A percentile compares a stretch with the other conserved stretches of the same genome.
Conservation (phyloP, 2,797 vertebrate species). For the Otolemur crassicaudatus region DNA sequence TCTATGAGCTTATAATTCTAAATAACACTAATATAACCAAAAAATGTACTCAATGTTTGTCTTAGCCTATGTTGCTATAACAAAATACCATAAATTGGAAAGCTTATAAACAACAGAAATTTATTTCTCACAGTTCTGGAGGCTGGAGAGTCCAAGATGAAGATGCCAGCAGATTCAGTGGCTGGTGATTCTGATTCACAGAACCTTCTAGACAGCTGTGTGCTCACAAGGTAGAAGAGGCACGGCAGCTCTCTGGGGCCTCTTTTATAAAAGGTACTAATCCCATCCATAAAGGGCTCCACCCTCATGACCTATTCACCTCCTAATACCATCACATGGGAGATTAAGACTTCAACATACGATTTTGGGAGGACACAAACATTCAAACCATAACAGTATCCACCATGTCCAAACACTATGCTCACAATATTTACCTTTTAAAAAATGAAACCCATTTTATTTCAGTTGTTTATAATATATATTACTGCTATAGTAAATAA, state of each 20-base stretch:
- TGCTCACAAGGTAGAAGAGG: background rate
- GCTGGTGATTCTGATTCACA: background rate
- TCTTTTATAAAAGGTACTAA: background rate
- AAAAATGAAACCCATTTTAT: slow-evolving; percentile 30
- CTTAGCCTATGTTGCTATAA: background rate
- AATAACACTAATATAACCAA: slow-evolving; percentile 43
- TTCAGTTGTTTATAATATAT: background rate
- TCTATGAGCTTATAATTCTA: slow-evolving; percentile 13
- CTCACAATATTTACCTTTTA: background rate
- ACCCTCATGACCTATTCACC: background rate
- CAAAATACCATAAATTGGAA: background rate
- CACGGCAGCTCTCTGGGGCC: no score
- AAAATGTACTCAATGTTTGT: background rate
- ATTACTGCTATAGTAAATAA: slow-evolving; percentile 22
- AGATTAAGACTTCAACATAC: background rate
- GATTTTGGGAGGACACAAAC: background rate
- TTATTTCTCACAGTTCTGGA: background rate
- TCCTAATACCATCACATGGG: background rate
- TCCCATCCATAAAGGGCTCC: background rate
- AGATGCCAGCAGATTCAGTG: background rate
- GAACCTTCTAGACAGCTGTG: background rate
- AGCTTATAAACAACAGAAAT: background rate
- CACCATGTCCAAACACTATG: background rate
- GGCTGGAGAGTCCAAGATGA: background rate
- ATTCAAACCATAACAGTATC: background rate